Evolutionary conservation across 2,113 vertebrate species (phyloP).

Genomic region (Esox niger): DNA sequence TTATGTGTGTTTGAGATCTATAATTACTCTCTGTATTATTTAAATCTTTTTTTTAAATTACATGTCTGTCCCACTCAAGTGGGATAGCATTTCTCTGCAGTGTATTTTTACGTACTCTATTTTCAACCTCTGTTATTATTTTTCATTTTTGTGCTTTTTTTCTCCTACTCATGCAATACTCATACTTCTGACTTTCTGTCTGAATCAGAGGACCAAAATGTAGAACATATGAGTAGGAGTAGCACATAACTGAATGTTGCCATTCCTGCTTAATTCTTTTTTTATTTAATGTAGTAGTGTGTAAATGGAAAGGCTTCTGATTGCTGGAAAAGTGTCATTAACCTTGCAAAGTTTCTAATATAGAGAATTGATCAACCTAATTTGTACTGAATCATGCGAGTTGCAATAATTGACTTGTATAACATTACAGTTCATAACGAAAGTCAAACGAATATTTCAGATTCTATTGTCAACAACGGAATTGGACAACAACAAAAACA

Average conservation of each 20-base stretch:
- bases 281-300: background rate
- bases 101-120: slow-evolving; percentile 71
- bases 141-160: slow-evolving; percentile 64
- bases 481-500: background rate
- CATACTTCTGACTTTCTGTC: slow-evolving; percentile 62
- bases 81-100: slow-evolving; percentile 70
- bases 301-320: background rate
- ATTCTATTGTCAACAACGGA: too few species aligned
- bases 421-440: too few species aligned
- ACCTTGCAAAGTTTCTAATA: background rate
- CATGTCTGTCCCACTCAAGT: slow-evolving; percentile 67
- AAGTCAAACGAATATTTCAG: too few species aligned
- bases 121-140: slow-evolving; percentile 79
- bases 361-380: too few species aligned
- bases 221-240: slow-evolving; percentile 37
- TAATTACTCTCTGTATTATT: slow-evolving; percentile 73
- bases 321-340: background rate
- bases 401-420: too few species aligned
- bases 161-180: slow-evolving; percentile 70
- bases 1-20: slow-evolving; percentile 69
- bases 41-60: slow-evolving; percentile 73
- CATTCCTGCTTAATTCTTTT: background rate
- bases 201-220: slow-evolving; percentile 49
- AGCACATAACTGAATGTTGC: background rate
- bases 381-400: too few species aligned